These are phyloP conservation scores for Diadema setosum DNA, from an alignment of 35 echinoderm and acorn worm genomes.

Conservation along the genomic window DNA sequence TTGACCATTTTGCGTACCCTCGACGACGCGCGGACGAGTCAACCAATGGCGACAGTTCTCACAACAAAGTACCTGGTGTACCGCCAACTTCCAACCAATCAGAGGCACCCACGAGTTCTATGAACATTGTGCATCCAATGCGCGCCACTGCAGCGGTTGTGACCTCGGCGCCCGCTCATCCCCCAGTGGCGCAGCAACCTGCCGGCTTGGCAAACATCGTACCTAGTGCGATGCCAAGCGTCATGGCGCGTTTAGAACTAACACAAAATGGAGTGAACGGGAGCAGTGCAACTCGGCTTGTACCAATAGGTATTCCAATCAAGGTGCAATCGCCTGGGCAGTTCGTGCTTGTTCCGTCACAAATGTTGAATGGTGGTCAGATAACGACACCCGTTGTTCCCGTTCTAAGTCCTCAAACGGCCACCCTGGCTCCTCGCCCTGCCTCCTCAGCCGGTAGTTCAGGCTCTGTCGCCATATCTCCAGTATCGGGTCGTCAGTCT, in stretches of 20 bases:
- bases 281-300: not conserved
- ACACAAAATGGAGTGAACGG: not conserved
- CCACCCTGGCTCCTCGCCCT: not conserved
- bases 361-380: constrained; percentile 5
- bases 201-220: not conserved
- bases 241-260: not conserved
- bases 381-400: not conserved
- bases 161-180: not conserved
- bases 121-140: not conserved
- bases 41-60: not conserved
- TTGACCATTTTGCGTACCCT: not conserved
- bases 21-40: not conserved
- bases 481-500: not conserved
- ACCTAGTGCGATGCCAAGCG: not conserved
- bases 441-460: not conserved
- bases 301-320: not conserved
- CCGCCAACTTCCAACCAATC: not conserved
- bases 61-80: not conserved
- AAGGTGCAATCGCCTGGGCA: not conserved
- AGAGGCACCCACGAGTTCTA: not conserved
- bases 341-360: not conserved
- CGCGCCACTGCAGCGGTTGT: not conserved
- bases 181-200: not conserved
- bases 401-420: not conserved
- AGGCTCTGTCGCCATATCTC: not conserved